Percentiles rank a stretch among this genome's conserved stretches.
Evolutionary conservation across 1,140 invertebrate genomes (phyloP).

Genomic region (Elysia chlorotica): DNA sequence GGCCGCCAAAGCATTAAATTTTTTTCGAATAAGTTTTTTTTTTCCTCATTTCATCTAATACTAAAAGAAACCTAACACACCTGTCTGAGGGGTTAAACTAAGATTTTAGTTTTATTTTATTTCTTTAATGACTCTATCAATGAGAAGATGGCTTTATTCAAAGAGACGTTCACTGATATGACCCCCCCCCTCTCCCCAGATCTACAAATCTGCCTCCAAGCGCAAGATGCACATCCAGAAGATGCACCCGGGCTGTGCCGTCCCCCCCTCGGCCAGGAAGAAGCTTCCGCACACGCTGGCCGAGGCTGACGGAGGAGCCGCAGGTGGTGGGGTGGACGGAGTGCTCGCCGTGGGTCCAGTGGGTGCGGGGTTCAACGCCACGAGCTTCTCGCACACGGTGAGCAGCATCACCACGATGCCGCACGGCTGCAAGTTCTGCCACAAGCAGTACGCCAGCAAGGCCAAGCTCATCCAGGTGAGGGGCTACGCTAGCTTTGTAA

Average conservation of each 20-base stretch:
- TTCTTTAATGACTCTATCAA: too few relatives aligned
- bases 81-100: too few relatives aligned
- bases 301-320: too few relatives aligned
- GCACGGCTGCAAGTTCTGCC: conserved; percentile 80
- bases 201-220: conserved; percentile 86
- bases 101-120: too few relatives aligned
- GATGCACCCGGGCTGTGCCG: conserved; percentile 78
- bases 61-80: too few relatives aligned
- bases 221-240: conserved; percentile 84
- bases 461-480: conserved; percentile 72
- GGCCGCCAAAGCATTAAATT: too few relatives aligned
- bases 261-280: conserved; percentile 67
- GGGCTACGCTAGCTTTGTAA: neutral
- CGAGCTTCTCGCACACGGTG: conserved; percentile 19
- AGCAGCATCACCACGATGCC: conserved; percentile 73
- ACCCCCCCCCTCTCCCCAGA: conserved; percentile 1
- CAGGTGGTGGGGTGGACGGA: too few relatives aligned
- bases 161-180: too few relatives aligned
- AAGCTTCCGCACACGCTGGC: too few relatives aligned
- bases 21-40: too few relatives aligned
- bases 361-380: neutral
- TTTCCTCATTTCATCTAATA: too few relatives aligned
- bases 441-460: conserved; percentile 81
- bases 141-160: too few relatives aligned
- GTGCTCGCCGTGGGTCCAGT: neutral